Base-by-base conservation (phyloP, 1,140 invertebrate species). In the Papilio machaon region DNA sequence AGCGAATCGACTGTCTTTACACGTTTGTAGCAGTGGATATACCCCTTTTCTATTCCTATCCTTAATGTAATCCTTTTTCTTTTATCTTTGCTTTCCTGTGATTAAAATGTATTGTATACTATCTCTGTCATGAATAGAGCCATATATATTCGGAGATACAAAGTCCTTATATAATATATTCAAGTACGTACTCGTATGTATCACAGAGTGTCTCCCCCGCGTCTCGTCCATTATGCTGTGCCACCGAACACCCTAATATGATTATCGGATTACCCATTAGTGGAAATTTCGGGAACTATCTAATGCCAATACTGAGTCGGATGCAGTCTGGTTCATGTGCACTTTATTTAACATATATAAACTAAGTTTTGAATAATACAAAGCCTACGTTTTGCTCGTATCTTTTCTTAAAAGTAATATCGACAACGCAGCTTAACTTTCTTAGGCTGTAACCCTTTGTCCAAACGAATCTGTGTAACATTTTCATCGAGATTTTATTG, bases 251-350 rank as follows among this genome's bases (percentile, higher is more conserved):
- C 64, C 64, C 64, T 67, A 67, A 67, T 67, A 67, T 38, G 64
- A 67, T 67, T 67, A 67, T 67, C 64, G 64, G 64, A 67, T 67
- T 67, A 67, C 64, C 23, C 64, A 67, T 67, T 67, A 67, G 58
- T 64, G 58, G 23, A 67, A 23, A 67, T 35, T 35, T 67, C 13
- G 60, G 8, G 60, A 19, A 19, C n/a, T 15, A 2, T 11, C 11
- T 67, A 67, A 38, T 67, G 64, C 35, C 23, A 8, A 60, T 35
- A 35, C 11, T 23, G 6, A 67, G 54, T 58, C 54, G 15, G 17
- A 58, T 58, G 17, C 54, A 17, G 15, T 15, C 2, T 67, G 30
- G 11, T 30, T 67, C 38, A 43, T 43, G 17, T 8, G 60, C 9
- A 64, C 58, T 30, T 3, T 64, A 19, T 64, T 30, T 64, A 23